These are phyloP conservation scores for Crotalus horridus DNA, from an alignment of 2,113 vertebrate genomes.

Conservation along the genomic window DNA sequence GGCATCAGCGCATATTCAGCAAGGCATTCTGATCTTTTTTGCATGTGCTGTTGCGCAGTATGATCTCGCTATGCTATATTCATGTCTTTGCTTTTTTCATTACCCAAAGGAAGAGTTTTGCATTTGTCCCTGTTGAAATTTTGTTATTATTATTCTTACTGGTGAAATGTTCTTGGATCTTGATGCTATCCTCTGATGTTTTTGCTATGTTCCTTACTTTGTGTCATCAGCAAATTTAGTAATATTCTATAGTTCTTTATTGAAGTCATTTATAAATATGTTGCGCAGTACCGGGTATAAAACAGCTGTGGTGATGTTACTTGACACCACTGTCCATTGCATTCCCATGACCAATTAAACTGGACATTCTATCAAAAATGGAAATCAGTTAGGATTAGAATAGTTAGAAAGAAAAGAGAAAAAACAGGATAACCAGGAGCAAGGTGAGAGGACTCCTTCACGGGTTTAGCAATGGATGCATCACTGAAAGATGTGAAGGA, in stretches of 20 bases:
- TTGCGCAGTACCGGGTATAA: neutral
- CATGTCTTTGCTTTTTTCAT: neutral
- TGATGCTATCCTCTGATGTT: neutral
- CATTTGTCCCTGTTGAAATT: neutral
- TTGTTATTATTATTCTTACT: neutral
- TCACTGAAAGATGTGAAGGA: neutral
- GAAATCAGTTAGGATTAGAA: neutral
- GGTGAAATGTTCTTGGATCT: neutral
- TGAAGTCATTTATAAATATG: neutral
- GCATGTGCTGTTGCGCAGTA: neutral
- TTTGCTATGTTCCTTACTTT: neutral
- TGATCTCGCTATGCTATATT: neutral
- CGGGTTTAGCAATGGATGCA: neutral
- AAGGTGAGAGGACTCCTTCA: neutral
- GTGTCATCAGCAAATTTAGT: neutral
- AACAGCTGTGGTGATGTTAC: neutral
- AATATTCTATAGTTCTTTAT: neutral
- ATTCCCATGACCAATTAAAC: neutral
- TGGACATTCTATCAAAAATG: neutral
- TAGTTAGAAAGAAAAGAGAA: neutral
- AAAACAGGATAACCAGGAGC: neutral
- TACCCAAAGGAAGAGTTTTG: neutral
- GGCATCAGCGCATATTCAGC: neutral
- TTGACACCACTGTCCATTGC: neutral
- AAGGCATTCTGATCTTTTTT: neutral